Conservation (phyloP, 2,113 vertebrate genomes). For the Natator depressus region DNA sequence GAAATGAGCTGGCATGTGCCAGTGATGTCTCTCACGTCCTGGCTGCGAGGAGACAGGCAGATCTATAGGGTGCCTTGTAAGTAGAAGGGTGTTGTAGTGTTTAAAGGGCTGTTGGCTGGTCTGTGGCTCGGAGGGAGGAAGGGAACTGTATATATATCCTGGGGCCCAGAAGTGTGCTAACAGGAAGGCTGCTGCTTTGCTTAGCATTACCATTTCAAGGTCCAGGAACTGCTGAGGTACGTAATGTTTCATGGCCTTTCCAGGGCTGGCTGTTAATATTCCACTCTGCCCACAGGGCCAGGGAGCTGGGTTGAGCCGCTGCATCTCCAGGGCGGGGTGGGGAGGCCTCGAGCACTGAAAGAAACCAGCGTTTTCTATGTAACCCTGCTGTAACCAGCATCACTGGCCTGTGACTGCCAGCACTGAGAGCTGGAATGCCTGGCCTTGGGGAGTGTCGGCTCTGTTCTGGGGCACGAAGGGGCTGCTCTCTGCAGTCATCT, state of each 20-base stretch:
- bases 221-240: constrained; percentile 60
- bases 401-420: background rate
- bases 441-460: background rate
- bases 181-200: background rate
- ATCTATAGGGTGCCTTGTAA: constrained; percentile 35
- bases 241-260: constrained; percentile 54
- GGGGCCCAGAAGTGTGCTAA: background rate
- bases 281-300: background rate
- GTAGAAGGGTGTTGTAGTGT: background rate
- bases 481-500: background rate
- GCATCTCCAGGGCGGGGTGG: background rate
- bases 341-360: background rate
- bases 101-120: constrained; percentile 28
- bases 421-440: background rate
- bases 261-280: constrained; percentile 52
- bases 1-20: constrained; percentile 36
- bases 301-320: constrained; percentile 13
- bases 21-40: background rate
- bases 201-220: constrained; percentile 61
- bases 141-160: background rate
- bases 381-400: rapidly evolving
- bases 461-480: rapidly evolving
- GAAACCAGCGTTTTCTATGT: background rate
- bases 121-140: constrained; percentile 29
- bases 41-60: background rate